Evolutionary conservation across 2,797 vertebrate genomes (phyloP), one percentile per base, ranked within the genome.

Genomic region (Argentina silus): DNA sequence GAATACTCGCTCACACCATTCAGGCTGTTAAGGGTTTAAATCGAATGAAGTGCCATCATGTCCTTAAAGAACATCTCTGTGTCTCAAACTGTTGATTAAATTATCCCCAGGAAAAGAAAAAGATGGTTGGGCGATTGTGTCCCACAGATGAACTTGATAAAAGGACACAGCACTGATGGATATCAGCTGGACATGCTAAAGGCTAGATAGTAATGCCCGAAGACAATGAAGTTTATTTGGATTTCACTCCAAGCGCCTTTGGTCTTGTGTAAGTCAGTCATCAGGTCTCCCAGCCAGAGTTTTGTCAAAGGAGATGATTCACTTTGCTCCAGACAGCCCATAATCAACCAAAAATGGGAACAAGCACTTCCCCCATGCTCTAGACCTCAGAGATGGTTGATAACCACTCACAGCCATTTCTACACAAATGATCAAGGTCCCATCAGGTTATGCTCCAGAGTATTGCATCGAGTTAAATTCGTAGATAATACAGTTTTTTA

Each of bases 221-320:
- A 14, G 12, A 9, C 0, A 6, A 61, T 8, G 61, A 44, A n/a
- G 7, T 11, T 7, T 0, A 55, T 55, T 55, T 55, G 6, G 51
- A n/a, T 15, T 63, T 27, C 12, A 17, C n/a, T 36, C 27, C 23
- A 44, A 63, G n/a, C n/a, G 19, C 12, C 50, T 67, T 80, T 61
- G 75, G 78, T 78, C 72, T n/a, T 42, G 47, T 63, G 15, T 68
- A 69, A 70, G 48, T 67, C 74, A 73, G 11, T 67, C 67, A 67
- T 77, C 66, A 67, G 59, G 64, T 78, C 36, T 17, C 23, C 14
- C 57, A 44, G 50, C n/a, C 47, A 61, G 47, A 72, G 27, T 27
- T 36, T 36, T 66, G 44, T 66, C 63, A 43, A 61, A 51, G 56
- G 10, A 43, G 23, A 53, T 76, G 77, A 78, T 77, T 83, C 66